Conservation (phyloP, 2,113 vertebrate species). For the Lepus timidus region DNA sequence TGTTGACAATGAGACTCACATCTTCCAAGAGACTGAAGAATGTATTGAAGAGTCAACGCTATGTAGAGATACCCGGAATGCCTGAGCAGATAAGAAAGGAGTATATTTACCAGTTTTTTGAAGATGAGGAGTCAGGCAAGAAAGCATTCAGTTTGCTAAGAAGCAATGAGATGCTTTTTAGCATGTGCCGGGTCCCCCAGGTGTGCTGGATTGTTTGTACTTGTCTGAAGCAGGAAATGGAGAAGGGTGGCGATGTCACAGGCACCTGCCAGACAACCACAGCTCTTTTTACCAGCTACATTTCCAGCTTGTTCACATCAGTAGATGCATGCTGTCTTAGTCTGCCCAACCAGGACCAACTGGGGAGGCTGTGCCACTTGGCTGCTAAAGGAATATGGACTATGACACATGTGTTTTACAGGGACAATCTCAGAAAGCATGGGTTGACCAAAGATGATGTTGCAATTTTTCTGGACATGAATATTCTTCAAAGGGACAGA, state of each 20-base stretch:
- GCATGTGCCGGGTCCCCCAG: slow-evolving; percentile 58
- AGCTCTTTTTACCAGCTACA: slow-evolving; percentile 72
- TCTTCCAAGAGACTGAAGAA: slow-evolving; percentile 57
- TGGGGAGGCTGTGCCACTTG: slow-evolving; percentile 70
- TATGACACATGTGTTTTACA: slow-evolving; percentile 73
- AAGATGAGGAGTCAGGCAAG: background rate
- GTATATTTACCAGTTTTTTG: slow-evolving; percentile 73
- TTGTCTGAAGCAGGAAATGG: slow-evolving; percentile 69
- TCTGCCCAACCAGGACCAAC: background rate
- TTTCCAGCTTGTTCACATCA: slow-evolving; percentile 59
- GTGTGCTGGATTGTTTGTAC: slow-evolving; percentile 65
- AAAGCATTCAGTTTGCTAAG: slow-evolving; percentile 42
- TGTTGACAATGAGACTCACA: slow-evolving; percentile 79
- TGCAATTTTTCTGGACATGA: slow-evolving; percentile 65
- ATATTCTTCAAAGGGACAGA: slow-evolving; percentile 76
- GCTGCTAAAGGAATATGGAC: slow-evolving; percentile 71
- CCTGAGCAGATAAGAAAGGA: slow-evolving; percentile 37
- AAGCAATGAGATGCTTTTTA: slow-evolving; percentile 66
- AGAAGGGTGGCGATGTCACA: background rate
- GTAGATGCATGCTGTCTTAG: background rate
- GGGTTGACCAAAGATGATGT: slow-evolving; percentile 63
- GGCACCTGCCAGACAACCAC: slow-evolving; percentile 60
- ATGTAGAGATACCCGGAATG: slow-evolving; percentile 73
- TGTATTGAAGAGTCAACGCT: slow-evolving; percentile 50
- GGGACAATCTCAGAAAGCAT: slow-evolving; percentile 65